Evolutionary conservation across 2,888 invertebrate species (phyloP), one percentile per base, ranked within the genome.

Genomic region (Platypus cylindrus): DNA sequence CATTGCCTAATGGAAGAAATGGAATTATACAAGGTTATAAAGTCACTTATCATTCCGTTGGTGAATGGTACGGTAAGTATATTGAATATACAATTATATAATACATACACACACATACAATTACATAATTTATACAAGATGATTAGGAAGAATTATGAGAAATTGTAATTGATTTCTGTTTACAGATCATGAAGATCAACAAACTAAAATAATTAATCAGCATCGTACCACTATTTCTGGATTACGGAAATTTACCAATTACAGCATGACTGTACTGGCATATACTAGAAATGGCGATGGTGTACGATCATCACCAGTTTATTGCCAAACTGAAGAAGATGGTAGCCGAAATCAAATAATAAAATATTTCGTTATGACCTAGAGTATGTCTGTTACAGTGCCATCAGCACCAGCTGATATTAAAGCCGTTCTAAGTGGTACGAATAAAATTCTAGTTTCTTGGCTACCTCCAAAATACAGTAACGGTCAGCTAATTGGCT

Each of bases 211-310:
- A 48, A 78, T 80, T 47, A 70, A 73, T 3, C 73, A 75, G 2
- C 55, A 77, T 22, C 73, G 77, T 41, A 78, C 80, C 18, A 75
- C 75, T 2, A 66, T 87, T 41, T 78, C 78, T 37, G 80, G 80
- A 29, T 65, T 91, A 36, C 73, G 78, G 52, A 81, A 86, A 50
- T 89, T 77, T 62, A 89, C 90, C 17, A 93, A 93, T 66, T 93
- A 93, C 60, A 89, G 89, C 20, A 81, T 93, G 33, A 82, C 86
- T 46, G 86, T 89, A 20, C 68, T 86, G 54, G 90, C 90, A 5
- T 90, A 78, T 61, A 93, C 93, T 1, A 71, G 79, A 22, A 81
- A 82, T 28, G 93, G 93, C 0, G 91, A 93, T 56, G 93, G 93
- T 5, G 80, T 82, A 13, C 70, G 82, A 46, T 87, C 87, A 41